Percentiles rank a stretch among this genome's conserved stretches.
Evolutionary conservation across 2,797 vertebrate species (phyloP).

Genomic region (Periparus ater): DNA sequence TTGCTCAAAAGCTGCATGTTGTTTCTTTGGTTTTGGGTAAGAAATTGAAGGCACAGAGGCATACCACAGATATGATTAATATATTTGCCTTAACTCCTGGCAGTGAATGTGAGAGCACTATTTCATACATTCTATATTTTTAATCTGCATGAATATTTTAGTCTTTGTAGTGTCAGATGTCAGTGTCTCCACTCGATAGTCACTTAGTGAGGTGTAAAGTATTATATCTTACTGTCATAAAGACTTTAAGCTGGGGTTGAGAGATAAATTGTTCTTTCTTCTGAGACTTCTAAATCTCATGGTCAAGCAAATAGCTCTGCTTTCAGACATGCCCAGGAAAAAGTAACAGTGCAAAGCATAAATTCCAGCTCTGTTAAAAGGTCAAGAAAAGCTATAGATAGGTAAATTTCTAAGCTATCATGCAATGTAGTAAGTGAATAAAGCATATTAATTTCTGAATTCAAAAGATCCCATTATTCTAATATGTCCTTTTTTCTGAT

Average conservation of each 20-base stretch:
- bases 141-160: background rate
- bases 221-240: background rate
- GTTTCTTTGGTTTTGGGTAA: background rate
- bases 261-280: background rate
- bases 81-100: background rate
- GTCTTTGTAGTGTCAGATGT: background rate
- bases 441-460: background rate
- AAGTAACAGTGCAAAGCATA: background rate
- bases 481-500: background rate
- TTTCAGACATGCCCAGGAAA: background rate
- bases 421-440: background rate
- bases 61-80: background rate
- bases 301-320: background rate
- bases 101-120: background rate
- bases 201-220: background rate
- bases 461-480: background rate
- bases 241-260: background rate
- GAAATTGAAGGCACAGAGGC: background rate
- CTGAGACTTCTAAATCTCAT: background rate
- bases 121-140: background rate
- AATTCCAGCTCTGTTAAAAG: background rate
- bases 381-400: background rate
- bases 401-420: background rate
- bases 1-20: background rate
- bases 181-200: background rate